A percentile compares a stretch with the other conserved stretches of the same genome.
Evolutionary conservation across 2,888 invertebrate genomes (phyloP).

Genomic region (Campoplex nolae): DNA sequence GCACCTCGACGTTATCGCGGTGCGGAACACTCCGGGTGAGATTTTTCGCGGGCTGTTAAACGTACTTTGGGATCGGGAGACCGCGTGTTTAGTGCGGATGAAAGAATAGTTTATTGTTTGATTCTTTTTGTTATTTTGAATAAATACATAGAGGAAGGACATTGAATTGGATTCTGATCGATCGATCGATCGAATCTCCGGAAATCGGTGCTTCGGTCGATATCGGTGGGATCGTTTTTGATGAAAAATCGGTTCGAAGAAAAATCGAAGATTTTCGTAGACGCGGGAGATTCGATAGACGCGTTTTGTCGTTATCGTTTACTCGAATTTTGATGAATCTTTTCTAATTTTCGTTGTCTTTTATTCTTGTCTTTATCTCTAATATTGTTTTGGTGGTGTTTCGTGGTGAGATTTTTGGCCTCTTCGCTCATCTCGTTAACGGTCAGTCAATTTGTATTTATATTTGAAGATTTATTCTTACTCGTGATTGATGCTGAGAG

Average conservation of each 20-base stretch:
- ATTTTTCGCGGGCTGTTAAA: slow-evolving; percentile 23
- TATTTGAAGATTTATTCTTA: neutral
- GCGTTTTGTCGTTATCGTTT: neutral
- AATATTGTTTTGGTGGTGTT: slow-evolving; percentile 39
- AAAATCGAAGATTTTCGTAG: neutral
- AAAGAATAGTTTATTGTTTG: too few relatives aligned
- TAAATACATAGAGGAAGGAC: neutral
- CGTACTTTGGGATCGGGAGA: slow-evolving; percentile 6
- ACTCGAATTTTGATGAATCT: neutral
- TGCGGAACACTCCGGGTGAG: slow-evolving; percentile 49
- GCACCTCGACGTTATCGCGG: slow-evolving; percentile 62
- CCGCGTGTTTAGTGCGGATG: neutral
- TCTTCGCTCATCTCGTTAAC: slow-evolving; percentile 8
- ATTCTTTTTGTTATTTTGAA: neutral
- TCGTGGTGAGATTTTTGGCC: slow-evolving; percentile 12
- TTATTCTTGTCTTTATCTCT: neutral
- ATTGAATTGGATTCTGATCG: neutral
- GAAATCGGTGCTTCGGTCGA: slow-evolving; percentile 1
- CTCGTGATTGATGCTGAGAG: neutral
- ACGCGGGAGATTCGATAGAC: too few relatives aligned
- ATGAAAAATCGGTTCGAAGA: neutral
- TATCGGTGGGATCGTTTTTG: slow-evolving; percentile 24
- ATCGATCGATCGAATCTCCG: slow-evolving; percentile 6
- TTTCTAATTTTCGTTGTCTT: neutral
- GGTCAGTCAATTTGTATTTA: slow-evolving; percentile 34